These are phyloP conservation scores for Babylonia areolata DNA, from an alignment of 1,140 invertebrate genomes.

Conservation along the genomic window DNA sequence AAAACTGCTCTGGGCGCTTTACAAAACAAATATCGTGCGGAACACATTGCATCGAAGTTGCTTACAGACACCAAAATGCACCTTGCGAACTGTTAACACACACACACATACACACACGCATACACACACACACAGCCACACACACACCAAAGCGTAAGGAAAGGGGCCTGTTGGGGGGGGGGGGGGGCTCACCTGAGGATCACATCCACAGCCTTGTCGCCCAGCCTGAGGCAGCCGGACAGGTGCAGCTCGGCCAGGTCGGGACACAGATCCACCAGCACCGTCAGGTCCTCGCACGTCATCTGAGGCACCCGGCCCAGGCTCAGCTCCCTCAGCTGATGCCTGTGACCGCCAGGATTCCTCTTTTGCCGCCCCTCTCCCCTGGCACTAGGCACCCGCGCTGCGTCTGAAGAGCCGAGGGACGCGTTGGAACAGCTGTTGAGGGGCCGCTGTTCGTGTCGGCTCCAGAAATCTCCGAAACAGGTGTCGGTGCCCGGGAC, in stretches of 20 bases:
- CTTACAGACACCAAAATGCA: too few relatives aligned
- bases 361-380: too few relatives aligned
- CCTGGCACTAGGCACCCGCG: too few relatives aligned
- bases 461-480: neutral
- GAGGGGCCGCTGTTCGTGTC: neutral
- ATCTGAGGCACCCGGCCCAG: neutral
- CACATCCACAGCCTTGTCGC: neutral
- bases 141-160: too few relatives aligned
- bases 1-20: too few relatives aligned
- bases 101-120: too few relatives aligned
- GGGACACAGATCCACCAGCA: neutral
- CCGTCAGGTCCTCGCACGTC: neutral
- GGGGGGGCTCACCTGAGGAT: neutral
- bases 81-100: too few relatives aligned
- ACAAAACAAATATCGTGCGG: too few relatives aligned
- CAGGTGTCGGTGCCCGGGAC: neutral
- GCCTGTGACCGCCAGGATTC: neutral
- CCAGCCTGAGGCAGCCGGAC: neutral
- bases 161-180: too few relatives aligned
- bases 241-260: neutral
- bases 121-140: too few relatives aligned
- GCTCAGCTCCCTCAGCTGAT: neutral
- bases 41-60: too few relatives aligned
- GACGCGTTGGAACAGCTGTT: neutral
- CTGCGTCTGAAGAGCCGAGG: too few relatives aligned